phyloP scores from a whole-genome alignment of 2,888 invertebrate genomes.

The Yponomeuta cagnagella region DNA sequence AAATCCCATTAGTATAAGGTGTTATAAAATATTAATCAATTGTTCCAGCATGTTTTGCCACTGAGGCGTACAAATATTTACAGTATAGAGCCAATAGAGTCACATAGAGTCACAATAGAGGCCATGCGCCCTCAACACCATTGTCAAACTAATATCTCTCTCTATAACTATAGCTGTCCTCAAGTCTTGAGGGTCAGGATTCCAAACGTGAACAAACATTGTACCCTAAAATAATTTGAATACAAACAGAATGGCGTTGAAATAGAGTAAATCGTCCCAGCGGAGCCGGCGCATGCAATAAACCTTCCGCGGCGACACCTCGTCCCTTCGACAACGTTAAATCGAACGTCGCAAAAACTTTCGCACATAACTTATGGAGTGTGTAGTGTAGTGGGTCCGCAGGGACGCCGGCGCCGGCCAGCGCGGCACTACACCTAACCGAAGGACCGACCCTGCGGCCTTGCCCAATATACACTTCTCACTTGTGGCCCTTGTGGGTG shows the following conservation, averaged over 20 bases:
- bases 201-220: background rate
- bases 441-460: too few relatives aligned
- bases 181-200: background rate
- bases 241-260: background rate
- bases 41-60: too few relatives aligned
- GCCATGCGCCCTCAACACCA: too few relatives aligned
- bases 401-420: background rate
- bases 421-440: background rate
- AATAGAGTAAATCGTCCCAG: background rate
- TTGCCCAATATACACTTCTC: too few relatives aligned
- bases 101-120: too few relatives aligned
- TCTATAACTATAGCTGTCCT: too few relatives aligned
- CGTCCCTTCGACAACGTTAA: background rate
- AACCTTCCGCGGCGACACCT: background rate
- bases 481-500: too few relatives aligned
- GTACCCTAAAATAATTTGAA: background rate
- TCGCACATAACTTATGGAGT: conserved; percentile 1
- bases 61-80: too few relatives aligned
- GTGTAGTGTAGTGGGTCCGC: background rate
- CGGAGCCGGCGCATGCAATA: background rate
- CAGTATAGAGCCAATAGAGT: too few relatives aligned
- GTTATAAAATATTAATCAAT: too few relatives aligned
- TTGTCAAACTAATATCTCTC: too few relatives aligned
- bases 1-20: too few relatives aligned
- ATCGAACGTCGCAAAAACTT: conserved; percentile 3